Evolutionary conservation across 2,888 invertebrate species (phyloP).

Genomic region (Bombylius major): DNA sequence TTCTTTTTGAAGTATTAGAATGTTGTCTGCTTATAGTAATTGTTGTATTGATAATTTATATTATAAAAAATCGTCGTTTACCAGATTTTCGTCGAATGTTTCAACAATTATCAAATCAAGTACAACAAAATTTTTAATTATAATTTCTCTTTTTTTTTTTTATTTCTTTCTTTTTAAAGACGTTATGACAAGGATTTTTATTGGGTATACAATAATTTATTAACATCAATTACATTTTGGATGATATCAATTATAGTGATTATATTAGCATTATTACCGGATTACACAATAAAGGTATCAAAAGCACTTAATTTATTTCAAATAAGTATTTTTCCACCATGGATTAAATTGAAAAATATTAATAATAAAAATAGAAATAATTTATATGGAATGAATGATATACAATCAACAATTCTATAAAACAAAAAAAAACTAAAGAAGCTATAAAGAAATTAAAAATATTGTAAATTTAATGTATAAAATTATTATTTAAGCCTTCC

Average conservation of each 20-base stretch:
- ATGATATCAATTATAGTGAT: constrained; percentile 41
- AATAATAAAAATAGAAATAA: not conserved
- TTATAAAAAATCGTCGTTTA: too few relatives aligned
- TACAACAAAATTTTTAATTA: too few relatives aligned
- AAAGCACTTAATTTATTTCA: not conserved
- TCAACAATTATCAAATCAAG: too few relatives aligned
- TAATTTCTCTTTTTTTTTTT: too few relatives aligned
- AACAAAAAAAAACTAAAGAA: too few relatives aligned
- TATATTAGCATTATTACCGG: constrained; percentile 44
- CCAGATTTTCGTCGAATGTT: too few relatives aligned
- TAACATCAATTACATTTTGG: constrained; percentile 47
- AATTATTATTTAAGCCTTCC: too few relatives aligned
- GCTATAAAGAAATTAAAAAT: too few relatives aligned
- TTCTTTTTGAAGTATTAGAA: too few relatives aligned
- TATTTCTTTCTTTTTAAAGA: constrained; percentile 22
- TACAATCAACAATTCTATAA: not conserved
- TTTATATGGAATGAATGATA: not conserved
- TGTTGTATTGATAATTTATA: too few relatives aligned
- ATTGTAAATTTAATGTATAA: too few relatives aligned
- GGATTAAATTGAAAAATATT: not conserved
- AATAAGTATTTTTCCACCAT: not conserved
- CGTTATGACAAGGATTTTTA: constrained; percentile 42
- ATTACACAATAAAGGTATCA: constrained; percentile 19
- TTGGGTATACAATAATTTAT: constrained; percentile 47
- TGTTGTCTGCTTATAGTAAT: too few relatives aligned